phyloP scores from a whole-genome alignment of 2,888 invertebrate genomes.

The Panorpa germanica region DNA sequence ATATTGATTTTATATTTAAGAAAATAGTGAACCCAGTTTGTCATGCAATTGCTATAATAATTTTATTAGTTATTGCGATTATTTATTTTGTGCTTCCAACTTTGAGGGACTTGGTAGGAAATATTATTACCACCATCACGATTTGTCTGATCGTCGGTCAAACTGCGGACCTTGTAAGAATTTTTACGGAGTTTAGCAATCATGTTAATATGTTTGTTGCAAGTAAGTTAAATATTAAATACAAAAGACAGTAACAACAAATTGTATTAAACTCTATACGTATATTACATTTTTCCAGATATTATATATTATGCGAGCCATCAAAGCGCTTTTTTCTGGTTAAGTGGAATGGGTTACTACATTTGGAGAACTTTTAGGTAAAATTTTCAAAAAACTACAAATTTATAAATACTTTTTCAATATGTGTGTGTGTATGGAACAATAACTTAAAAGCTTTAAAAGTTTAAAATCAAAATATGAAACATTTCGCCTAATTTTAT shows the following conservation, averaged over 20 bases:
- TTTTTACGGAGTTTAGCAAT: slow-evolving; percentile 62
- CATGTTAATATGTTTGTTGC: slow-evolving; percentile 66
- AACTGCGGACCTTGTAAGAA: slow-evolving; percentile 56
- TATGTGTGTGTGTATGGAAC: not conserved
- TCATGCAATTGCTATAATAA: slow-evolving; percentile 50
- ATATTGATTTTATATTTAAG: slow-evolving; percentile 50
- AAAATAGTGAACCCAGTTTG: slow-evolving; percentile 61
- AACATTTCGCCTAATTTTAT: not conserved
- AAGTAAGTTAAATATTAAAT: slow-evolving; percentile 42
- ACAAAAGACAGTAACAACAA: too few relatives aligned
- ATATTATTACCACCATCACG: slow-evolving; percentile 66
- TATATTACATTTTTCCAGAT: slow-evolving; percentile 33
- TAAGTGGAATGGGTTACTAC: slow-evolving; percentile 70
- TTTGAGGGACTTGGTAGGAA: slow-evolving; percentile 62
- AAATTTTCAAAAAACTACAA: slow-evolving; percentile 14
- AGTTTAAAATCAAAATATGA: not conserved
- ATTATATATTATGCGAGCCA: slow-evolving; percentile 56
- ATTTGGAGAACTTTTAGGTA: slow-evolving; percentile 76
- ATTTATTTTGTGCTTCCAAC: slow-evolving; percentile 72
- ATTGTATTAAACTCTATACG: slow-evolving; percentile 5
- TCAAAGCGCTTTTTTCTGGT: slow-evolving; percentile 69
- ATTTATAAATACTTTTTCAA: slow-evolving; percentile 1
- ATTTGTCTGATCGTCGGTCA: slow-evolving; percentile 60
- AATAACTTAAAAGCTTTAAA: not conserved
- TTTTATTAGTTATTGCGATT: slow-evolving; percentile 51